phyloP scores from a whole-genome alignment of 2,888 invertebrate genomes.

The Stenodema calcarata region DNA sequence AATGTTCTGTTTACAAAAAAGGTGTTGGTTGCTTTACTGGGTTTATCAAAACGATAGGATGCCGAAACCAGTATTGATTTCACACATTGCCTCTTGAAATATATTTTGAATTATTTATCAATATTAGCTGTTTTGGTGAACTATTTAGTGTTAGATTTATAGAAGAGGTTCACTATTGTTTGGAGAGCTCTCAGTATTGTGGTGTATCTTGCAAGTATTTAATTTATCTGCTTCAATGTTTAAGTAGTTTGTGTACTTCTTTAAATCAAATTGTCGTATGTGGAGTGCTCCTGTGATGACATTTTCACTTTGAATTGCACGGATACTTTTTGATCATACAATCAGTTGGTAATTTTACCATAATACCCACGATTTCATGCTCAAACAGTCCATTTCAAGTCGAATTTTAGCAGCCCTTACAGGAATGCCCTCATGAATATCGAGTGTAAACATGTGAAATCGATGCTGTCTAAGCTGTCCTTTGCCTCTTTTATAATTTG shows the following conservation, averaged over 20 bases:
- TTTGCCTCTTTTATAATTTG: not conserved
- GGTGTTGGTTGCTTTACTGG: constrained; percentile 31
- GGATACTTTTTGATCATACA: too few relatives aligned
- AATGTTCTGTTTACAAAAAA: constrained; percentile 25
- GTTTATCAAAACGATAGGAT: not conserved
- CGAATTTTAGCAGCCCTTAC: too few relatives aligned
- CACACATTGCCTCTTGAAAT: not conserved
- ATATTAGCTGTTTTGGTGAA: too few relatives aligned
- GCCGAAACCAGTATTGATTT: not conserved
- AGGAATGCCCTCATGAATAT: too few relatives aligned
- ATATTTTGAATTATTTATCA: too few relatives aligned
- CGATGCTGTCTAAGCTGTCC: not conserved
- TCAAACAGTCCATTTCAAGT: too few relatives aligned
- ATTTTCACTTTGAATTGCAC: too few relatives aligned
- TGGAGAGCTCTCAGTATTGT: not conserved
- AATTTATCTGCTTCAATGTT: not conserved
- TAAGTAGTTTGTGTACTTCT: too few relatives aligned
- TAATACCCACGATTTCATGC: too few relatives aligned
- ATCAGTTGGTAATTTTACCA: too few relatives aligned
- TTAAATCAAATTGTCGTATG: too few relatives aligned
- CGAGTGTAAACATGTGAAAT: not conserved
- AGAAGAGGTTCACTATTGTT: not conserved
- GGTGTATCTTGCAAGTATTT: not conserved
- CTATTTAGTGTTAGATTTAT: not conserved
- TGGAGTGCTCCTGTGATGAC: too few relatives aligned